Evolutionary conservation across 2,797 vertebrate species (phyloP).

Genomic region (Bradypus variegatus): DNA sequence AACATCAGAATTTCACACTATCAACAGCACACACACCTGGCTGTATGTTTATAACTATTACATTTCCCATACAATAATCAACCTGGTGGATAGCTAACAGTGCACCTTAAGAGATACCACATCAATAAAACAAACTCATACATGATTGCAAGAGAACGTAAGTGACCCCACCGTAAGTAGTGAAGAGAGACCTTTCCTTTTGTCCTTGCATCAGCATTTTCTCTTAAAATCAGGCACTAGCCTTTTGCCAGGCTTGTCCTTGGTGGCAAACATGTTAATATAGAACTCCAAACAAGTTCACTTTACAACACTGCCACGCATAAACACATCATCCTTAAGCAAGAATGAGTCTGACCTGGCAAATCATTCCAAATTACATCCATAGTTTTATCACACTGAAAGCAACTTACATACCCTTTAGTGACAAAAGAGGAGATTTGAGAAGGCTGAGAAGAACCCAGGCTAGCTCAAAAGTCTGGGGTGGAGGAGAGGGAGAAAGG

Average conservation of each 20-base stretch:
- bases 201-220: slow-evolving; percentile 53
- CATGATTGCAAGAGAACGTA: slow-evolving; percentile 42
- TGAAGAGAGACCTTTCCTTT: slow-evolving; percentile 55
- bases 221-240: neutral
- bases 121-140: slow-evolving; percentile 1
- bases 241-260: slow-evolving; percentile 42
- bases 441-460: slow-evolving; percentile 34
- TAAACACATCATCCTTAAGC: slow-evolving; percentile 5
- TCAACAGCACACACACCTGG: slow-evolving; percentile 65
- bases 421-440: slow-evolving; percentile 29
- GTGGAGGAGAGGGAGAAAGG: accelerated
- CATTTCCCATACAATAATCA: slow-evolving; percentile 61
- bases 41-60: slow-evolving; percentile 58
- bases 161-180: slow-evolving; percentile 40
- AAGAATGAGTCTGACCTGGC: neutral
- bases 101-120: slow-evolving; percentile 62
- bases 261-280: slow-evolving; percentile 28
- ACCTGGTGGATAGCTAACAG: slow-evolving; percentile 59
- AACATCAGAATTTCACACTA: slow-evolving; percentile 60
- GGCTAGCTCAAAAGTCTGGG: neutral
- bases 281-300: slow-evolving; percentile 47
- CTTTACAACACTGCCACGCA: slow-evolving; percentile 44
- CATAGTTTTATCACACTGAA: neutral
- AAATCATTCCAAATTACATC: neutral
- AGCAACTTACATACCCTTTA: neutral